phyloP scores from a whole-genome alignment of 2,888 invertebrate genomes.

The Serrognathus titanus region DNA sequence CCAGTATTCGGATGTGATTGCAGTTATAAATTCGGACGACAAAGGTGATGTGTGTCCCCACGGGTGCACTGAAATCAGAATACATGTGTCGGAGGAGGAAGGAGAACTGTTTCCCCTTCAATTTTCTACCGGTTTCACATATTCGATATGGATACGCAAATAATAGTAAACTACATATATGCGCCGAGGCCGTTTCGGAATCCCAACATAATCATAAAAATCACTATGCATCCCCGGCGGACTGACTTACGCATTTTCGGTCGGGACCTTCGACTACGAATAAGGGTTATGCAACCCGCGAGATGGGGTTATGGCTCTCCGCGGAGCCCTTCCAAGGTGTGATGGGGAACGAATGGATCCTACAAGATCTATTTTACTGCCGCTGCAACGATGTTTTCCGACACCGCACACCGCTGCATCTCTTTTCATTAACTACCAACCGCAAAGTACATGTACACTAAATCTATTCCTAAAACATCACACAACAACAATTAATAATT shows the following conservation, averaged over 20 bases:
- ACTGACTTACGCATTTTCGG: constrained; percentile 34
- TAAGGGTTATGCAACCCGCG: constrained; percentile 52
- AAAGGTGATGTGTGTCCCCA: constrained; percentile 31
- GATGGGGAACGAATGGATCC: constrained; percentile 40
- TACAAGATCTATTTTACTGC: background rate
- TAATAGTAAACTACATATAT: constrained; percentile 30
- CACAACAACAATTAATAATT: no score
- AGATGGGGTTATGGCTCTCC: constrained; percentile 61
- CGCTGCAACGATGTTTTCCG: background rate
- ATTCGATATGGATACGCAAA: constrained; percentile 30
- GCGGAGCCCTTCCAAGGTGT: constrained; percentile 49
- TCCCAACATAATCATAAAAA: constrained; percentile 50
- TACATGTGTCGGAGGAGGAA: constrained; percentile 22
- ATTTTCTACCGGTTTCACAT: constrained; percentile 29
- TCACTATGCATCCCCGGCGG: constrained; percentile 48
- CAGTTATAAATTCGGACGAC: constrained; percentile 29
- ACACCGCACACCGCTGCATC: background rate
- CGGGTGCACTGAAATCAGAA: constrained; percentile 35
- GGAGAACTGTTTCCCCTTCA: constrained; percentile 25
- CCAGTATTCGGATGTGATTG: constrained; percentile 29
- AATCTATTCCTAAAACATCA: no score
- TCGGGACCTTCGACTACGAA: constrained; percentile 27
- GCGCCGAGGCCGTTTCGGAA: constrained; percentile 30
- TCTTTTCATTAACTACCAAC: background rate
- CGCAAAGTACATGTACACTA: no score